Conservation (phyloP, 2,888 invertebrate species). For the Mesorhabditis sp. region DNA sequence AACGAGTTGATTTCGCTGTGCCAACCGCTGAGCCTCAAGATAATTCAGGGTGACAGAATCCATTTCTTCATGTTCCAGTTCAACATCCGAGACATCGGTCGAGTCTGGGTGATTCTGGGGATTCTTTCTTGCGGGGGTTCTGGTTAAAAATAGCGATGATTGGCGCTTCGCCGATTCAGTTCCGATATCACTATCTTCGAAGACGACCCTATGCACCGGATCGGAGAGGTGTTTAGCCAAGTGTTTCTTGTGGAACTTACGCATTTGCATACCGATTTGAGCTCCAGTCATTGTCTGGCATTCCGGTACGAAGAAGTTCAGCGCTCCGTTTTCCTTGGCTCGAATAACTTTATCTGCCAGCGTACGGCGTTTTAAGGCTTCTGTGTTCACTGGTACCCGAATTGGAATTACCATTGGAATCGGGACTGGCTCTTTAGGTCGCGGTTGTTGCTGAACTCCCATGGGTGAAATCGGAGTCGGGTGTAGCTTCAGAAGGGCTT, state of each 20-base stretch:
- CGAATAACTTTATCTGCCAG: too few species aligned
- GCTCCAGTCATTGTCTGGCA: not conserved
- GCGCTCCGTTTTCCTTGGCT: too few species aligned
- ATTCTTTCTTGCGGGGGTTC: too few species aligned
- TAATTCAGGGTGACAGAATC: not conserved
- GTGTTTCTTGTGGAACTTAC: not conserved
- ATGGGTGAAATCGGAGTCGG: too few species aligned
- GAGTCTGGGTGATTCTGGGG: not conserved
- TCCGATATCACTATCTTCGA: not conserved
- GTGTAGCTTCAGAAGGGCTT: too few species aligned
- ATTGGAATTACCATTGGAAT: too few species aligned
- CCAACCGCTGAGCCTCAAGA: not conserved
- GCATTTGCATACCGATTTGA: not conserved
- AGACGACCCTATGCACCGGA: not conserved
- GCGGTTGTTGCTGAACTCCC: too few species aligned
- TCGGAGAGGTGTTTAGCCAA: not conserved
- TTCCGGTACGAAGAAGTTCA: too few species aligned
- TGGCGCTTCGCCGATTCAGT: not conserved
- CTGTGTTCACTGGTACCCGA: too few species aligned
- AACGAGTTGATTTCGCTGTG: not conserved
- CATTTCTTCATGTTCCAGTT: not conserved
- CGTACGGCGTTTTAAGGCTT: too few species aligned
- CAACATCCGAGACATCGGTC: slow-evolving; percentile 1
- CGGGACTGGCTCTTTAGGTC: too few species aligned
- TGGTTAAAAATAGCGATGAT: not conserved